Base-by-base conservation (phyloP, 2,113 vertebrate species). In the Glareola pratincola region DNA sequence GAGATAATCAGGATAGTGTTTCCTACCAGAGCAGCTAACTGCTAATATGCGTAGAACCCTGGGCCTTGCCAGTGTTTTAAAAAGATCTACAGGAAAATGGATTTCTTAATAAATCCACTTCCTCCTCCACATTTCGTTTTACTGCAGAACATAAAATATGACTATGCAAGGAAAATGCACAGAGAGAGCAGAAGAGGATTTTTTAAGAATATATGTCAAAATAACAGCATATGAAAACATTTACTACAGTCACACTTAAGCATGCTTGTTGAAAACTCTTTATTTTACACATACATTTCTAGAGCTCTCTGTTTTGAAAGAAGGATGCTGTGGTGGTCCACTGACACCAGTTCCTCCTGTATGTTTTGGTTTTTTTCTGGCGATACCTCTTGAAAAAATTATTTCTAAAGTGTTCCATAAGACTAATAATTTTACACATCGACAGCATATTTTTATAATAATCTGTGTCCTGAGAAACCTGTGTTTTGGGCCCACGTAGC, bases 41-140 rank as follows among this genome's bases (percentile, higher is more conserved):
- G 92, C 90, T 91, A 79, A 87, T 74, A 80, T 74, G 14, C 34
- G 32, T 79, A 95, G 89, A 73, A 92, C 86, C 76, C 53, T 69
- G 71, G 84, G 75, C 68, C n/a, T 94, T 96, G 81, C 86, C 54
- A 82, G 81, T 96, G 67, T 74, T 97, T 81, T 95, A 66, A 97
- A 97, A 94, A 92, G 53, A 66, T 78, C 84, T 88, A 12, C 75
- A 76, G 80, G 94, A 73, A 92, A 87, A 76, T 83, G 26, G 62
- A 48, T 78, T 85, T 64, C 63, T 81, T 86, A 90, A 95, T 85
- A 82, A 92, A 94, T 67, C 54, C 4, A 6, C 59, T 77, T 94
- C 66, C 92, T 92, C 50, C 50, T 91, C 60, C 78, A 73, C 43
- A 36, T 95, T 93, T 97, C 59, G 45, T 54, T 88, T 88, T 76